Conservation (phyloP, 1,140 invertebrate species). For the Drosophila littoralis region DNA sequence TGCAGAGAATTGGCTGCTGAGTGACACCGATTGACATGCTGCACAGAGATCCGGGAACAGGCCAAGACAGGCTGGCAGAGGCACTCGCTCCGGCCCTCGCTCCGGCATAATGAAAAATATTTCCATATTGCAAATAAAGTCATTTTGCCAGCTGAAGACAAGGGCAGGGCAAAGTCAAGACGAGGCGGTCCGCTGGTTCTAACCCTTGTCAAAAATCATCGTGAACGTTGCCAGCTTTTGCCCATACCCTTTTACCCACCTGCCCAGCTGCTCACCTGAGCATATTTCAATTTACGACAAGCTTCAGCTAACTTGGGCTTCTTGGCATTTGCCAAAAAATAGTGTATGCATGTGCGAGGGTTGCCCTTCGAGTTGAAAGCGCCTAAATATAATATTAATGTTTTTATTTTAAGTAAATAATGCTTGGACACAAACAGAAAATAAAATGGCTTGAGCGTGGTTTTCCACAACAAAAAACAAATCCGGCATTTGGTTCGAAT, state of each 20-base stretch:
- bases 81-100: no score
- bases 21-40: slow-evolving; percentile 69
- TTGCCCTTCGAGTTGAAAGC: no score
- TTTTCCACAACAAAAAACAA: no score
- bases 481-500: no score
- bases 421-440: no score
- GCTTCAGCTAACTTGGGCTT: slow-evolving; percentile 3
- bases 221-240: slow-evolving; percentile 35
- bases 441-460: no score
- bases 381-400: no score
- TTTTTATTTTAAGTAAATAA: no score
- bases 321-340: slow-evolving; percentile 34
- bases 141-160: slow-evolving; percentile 45
- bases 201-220: slow-evolving; percentile 68
- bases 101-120: slow-evolving; percentile 76
- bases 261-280: slow-evolving; percentile 22
- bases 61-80: slow-evolving; percentile 16
- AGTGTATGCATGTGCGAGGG: no score
- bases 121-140: slow-evolving; percentile 82
- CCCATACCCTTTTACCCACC: neutral
- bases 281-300: slow-evolving; percentile 48
- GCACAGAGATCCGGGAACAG: slow-evolving; percentile 17
- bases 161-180: slow-evolving; percentile 8
- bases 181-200: slow-evolving; percentile 19
- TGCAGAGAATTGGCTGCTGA: slow-evolving; percentile 50